phyloP scores from a whole-genome alignment of 1,140 invertebrate genomes.

The Drosophila murphyi region DNA sequence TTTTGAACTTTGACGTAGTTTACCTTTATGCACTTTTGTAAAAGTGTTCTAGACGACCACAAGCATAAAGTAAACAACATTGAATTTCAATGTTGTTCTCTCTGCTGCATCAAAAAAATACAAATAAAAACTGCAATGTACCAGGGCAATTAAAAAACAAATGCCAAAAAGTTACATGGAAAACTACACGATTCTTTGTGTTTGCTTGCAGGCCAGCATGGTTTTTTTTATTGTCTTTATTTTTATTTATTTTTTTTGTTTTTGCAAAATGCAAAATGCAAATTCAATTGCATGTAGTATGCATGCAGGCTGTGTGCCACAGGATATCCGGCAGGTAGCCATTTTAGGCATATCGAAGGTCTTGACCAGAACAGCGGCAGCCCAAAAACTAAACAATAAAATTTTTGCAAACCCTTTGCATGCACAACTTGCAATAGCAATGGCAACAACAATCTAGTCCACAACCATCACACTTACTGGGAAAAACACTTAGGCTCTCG shows the following conservation, averaged over 20 bases:
- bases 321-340: slow-evolving; percentile 73
- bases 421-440: slow-evolving; percentile 2
- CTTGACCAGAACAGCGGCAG: slow-evolving; percentile 55
- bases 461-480: slow-evolving; percentile 33
- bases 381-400: slow-evolving; percentile 73
- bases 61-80: slow-evolving; percentile 52
- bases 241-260: slow-evolving; percentile 30
- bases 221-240: slow-evolving; percentile 20
- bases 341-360: slow-evolving; percentile 74
- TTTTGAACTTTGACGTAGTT: slow-evolving; percentile 17
- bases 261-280: slow-evolving; percentile 64
- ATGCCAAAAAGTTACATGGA: slow-evolving; percentile 63
- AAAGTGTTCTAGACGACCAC: slow-evolving; percentile 12
- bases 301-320: slow-evolving; percentile 59
- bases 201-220: slow-evolving; percentile 39
- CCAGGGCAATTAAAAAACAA: slow-evolving; percentile 67
- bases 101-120: slow-evolving; percentile 27
- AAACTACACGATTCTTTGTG: slow-evolving; percentile 58
- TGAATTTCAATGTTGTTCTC: slow-evolving; percentile 66
- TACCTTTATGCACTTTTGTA: slow-evolving; percentile 19
- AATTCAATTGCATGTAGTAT: slow-evolving; percentile 70
- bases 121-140: slow-evolving; percentile 33
- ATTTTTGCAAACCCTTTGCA: slow-evolving; percentile 57
- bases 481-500: slow-evolving; percentile 57
- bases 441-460: neutral